Evolutionary conservation across 1,140 invertebrate species (phyloP).

Genomic region (Temnothorax longispinosus): DNA sequence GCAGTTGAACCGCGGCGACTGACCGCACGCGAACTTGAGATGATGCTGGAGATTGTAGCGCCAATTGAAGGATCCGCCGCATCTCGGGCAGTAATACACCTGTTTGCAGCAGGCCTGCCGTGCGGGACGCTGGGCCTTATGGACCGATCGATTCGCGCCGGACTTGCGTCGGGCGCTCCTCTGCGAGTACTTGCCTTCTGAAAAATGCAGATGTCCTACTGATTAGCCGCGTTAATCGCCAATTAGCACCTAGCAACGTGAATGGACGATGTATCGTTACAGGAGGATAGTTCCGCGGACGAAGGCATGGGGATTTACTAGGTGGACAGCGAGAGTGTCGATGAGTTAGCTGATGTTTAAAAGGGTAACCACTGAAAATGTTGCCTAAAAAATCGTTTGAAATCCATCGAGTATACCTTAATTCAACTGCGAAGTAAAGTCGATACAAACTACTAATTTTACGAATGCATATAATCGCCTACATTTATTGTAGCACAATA

Average conservation of each 20-base stretch:
- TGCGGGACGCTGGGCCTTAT: conserved; percentile 14
- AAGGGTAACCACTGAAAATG: not conserved
- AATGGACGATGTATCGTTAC: not conserved
- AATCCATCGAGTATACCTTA: not conserved
- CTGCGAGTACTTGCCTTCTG: conserved; percentile 45
- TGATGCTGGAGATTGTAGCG: conserved; percentile 86
- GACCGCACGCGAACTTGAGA: conserved; percentile 89
- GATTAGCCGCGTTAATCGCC: conserved; percentile 36
- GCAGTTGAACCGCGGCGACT: conserved; percentile 87
- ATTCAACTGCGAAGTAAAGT: not conserved
- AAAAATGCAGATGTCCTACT: conserved; percentile 63
- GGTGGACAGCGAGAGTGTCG: not conserved
- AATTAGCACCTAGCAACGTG: not conserved
- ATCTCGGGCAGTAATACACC: conserved; percentile 84
- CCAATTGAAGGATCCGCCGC: conserved; percentile 86
- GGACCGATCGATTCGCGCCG: not conserved
- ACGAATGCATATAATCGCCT: not conserved
- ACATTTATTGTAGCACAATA: not conserved
- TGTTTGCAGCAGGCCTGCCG: not conserved
- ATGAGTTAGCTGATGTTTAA: not conserved
- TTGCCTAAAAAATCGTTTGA: not conserved
- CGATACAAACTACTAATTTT: not conserved
- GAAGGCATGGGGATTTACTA: not conserved
- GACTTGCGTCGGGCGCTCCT: not conserved
- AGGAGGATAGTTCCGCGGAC: not conserved